These are phyloP conservation scores for Aldrovandia affinis DNA, from an alignment of 2,797 vertebrate genomes.

Conservation along the genomic window DNA sequence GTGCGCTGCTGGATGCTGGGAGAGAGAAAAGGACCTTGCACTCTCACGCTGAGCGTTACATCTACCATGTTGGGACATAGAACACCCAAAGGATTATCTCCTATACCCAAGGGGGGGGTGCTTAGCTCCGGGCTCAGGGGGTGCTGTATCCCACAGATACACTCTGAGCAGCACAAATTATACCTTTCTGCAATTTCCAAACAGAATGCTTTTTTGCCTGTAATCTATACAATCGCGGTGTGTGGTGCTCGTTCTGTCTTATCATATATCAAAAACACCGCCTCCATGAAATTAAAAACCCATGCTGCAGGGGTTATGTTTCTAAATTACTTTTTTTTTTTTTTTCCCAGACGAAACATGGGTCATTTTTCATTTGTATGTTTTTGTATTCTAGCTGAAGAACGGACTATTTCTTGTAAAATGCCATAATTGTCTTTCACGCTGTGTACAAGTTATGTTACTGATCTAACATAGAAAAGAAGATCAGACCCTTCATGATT, in stretches of 20 bases:
- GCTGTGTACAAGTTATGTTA: background rate
- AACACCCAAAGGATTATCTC: constrained; percentile 54
- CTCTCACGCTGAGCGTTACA: constrained; percentile 59
- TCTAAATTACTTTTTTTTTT: constrained; percentile 16
- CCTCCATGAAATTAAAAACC: constrained; percentile 27
- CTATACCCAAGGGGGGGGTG: constrained; percentile 47
- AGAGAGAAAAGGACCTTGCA: constrained; percentile 27
- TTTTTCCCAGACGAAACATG: background rate
- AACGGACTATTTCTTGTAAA: constrained; percentile 11
- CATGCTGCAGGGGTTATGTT: background rate
- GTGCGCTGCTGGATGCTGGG: constrained; percentile 43
- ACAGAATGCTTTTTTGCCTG: constrained; percentile 18
- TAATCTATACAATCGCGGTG: constrained; percentile 29
- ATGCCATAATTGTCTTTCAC: background rate
- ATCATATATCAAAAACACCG: constrained; percentile 19
- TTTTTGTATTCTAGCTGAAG: background rate
- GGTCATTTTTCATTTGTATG: background rate
- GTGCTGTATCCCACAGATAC: constrained; percentile 36
- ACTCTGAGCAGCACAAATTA: constrained; percentile 20
- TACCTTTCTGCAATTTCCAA: constrained; percentile 7
- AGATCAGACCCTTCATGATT: background rate
- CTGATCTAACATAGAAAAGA: background rate
- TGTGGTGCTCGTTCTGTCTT: constrained; percentile 11
- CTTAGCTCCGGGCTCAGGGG: constrained; percentile 38
- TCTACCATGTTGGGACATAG: constrained; percentile 54